Evolutionary conservation across 2,888 invertebrate genomes (phyloP).

Genomic region (Norana najaformis): DNA sequence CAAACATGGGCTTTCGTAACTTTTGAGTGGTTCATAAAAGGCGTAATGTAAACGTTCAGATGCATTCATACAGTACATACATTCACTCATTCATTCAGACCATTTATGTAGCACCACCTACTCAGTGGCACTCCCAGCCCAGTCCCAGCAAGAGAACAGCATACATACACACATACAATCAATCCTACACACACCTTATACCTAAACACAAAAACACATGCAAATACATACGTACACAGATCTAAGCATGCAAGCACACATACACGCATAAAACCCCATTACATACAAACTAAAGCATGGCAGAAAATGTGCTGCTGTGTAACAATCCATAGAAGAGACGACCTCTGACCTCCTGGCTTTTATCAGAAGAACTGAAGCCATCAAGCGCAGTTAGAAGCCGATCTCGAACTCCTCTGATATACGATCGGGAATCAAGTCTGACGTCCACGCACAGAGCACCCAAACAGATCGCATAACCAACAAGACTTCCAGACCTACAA

Average conservation of each 20-base stretch:
- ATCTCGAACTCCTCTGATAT: not conserved
- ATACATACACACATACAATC: not conserved
- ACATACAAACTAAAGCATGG: no score
- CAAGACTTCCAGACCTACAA: slow-evolving; percentile 15
- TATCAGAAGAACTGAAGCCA: not conserved
- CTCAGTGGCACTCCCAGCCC: no score
- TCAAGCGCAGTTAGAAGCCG: not conserved
- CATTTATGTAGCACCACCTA: no score
- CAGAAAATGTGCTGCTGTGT: not conserved
- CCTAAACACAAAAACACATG: not conserved
- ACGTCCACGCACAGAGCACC: not conserved
- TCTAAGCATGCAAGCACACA: no score
- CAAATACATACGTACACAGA: no score
- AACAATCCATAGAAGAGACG: not conserved
- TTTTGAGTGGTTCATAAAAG: no score
- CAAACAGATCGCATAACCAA: not conserved
- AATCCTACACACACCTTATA: not conserved
- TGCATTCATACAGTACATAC: no score
- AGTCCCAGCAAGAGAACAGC: no score
- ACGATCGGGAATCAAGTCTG: not conserved
- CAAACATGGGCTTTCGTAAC: not conserved
- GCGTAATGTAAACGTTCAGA: no score
- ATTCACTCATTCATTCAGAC: no score
- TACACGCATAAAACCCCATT: no score
- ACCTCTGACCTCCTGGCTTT: not conserved